Conservation (phyloP, 2,797 vertebrate species). For the Pachyuromys duprasi region DNA sequence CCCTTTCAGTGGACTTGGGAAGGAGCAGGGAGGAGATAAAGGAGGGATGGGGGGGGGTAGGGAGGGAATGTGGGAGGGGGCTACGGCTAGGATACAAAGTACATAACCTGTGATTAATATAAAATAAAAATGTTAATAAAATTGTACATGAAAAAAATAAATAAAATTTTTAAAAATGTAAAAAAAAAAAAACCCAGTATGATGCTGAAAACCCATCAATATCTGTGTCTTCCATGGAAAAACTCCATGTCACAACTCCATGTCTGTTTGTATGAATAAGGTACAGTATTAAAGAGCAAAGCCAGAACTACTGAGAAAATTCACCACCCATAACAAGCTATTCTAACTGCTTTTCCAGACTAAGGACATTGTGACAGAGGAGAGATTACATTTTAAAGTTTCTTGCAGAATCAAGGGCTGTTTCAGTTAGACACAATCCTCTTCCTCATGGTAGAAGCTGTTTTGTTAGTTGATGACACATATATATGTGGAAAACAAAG, state of each 20-base stretch:
- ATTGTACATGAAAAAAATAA: too few species aligned
- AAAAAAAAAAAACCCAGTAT: too few species aligned
- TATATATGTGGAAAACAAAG: neutral
- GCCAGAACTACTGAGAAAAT: neutral
- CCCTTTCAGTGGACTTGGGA: too few species aligned
- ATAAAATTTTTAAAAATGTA: too few species aligned
- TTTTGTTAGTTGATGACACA: neutral
- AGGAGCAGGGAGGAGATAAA: too few species aligned
- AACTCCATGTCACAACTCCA: neutral
- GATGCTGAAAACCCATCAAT: neutral
- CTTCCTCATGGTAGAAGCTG: neutral
- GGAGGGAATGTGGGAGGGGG: too few species aligned
- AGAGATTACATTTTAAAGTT: neutral
- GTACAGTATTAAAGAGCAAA: neutral
- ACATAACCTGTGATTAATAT: too few species aligned
- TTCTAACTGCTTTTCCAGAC: neutral
- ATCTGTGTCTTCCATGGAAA: neutral
- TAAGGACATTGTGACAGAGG: neutral
- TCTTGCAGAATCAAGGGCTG: neutral
- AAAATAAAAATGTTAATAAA: too few species aligned
- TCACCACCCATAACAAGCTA: neutral
- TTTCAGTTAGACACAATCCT: neutral
- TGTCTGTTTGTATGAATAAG: conserved; percentile 12
- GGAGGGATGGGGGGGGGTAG: too few species aligned
- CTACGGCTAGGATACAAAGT: too few species aligned